Conservation (phyloP, 2,797 vertebrate species). For the Siniperca scherzeri region DNA sequence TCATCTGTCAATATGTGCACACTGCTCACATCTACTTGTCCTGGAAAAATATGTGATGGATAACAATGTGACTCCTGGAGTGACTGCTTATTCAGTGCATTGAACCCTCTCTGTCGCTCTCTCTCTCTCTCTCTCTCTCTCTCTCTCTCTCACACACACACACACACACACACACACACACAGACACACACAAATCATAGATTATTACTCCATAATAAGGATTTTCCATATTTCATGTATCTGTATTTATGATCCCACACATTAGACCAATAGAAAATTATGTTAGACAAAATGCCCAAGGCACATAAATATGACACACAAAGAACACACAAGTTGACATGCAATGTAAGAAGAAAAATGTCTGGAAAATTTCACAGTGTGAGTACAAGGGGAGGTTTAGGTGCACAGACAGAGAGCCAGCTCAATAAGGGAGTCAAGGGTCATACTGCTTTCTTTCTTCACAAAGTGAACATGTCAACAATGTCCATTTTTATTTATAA, state of each 20-base stretch:
- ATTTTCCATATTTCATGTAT: conserved; percentile 19
- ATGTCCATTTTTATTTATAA: conserved; percentile 26
- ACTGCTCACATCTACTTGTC: conserved; percentile 44
- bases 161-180: conserved; percentile 10
- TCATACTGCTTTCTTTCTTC: conserved; percentile 16
- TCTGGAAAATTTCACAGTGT: conserved; percentile 42
- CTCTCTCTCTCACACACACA: not conserved
- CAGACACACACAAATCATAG: conserved; percentile 9
- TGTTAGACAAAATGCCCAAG: not conserved
- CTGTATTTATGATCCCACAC: conserved; percentile 16
- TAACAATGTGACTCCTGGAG: conserved; percentile 59
- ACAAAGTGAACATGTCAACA: conserved; percentile 35
- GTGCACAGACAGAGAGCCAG: conserved; percentile 14
- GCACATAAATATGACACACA: conserved; percentile 36
- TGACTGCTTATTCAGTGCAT: conserved; percentile 51
- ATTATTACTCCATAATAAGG: not conserved
- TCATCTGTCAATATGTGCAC: conserved; percentile 65
- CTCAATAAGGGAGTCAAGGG: conserved; percentile 7
- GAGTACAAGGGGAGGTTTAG: conserved; percentile 12
- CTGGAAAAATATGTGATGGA: conserved; percentile 45
- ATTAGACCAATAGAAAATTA: conserved; percentile 15
- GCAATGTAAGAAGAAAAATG: conserved; percentile 12
- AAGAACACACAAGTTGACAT: not conserved
- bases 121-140: conserved; percentile 31
- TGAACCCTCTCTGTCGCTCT: conserved; percentile 22